Percentiles rank a stretch among this genome's conserved stretches.
These are phyloP conservation scores for Scaptomyza tumidula DNA, from an alignment of 2,888 invertebrate genomes.

Conservation along the genomic window DNA sequence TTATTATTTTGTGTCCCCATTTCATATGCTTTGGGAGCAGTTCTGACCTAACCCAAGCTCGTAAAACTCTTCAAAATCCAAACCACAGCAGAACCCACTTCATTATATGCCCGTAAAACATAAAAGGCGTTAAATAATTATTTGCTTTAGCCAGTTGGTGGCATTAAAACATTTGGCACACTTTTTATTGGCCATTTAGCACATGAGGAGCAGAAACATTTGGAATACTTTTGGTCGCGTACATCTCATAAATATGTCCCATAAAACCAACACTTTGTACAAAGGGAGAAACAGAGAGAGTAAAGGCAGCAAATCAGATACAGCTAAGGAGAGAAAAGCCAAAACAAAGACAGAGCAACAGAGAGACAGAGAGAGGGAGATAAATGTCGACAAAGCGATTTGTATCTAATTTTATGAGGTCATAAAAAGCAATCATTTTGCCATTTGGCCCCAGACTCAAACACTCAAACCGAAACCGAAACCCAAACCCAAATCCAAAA, in stretches of 20 bases:
- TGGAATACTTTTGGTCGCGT: conserved; percentile 39
- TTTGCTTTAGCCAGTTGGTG: conserved; percentile 63
- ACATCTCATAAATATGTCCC: conserved; percentile 53
- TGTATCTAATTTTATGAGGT: conserved; percentile 83
- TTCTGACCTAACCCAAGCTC: conserved; percentile 49
- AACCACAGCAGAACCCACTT: conserved; percentile 39
- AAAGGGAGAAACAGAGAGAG: conserved; percentile 15
- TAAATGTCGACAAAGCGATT: conserved; percentile 82
- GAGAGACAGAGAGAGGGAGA: conserved; percentile 45
- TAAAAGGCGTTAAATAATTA: conserved; percentile 72
- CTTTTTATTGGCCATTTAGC: conserved; percentile 55
- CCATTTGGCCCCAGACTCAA: conserved; percentile 73
- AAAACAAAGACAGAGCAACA: conserved; percentile 5
- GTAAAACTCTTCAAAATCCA: conserved; percentile 37
- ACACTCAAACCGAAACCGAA: conserved; percentile 6
- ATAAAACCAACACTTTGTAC: conserved; percentile 50
- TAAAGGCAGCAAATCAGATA: conserved; percentile 41
- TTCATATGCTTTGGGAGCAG: conserved; percentile 10
- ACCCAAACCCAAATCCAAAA: conserved; percentile 7
- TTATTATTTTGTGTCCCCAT: neutral
- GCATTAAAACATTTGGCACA: conserved; percentile 61
- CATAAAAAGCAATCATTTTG: conserved; percentile 83
- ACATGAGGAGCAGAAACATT: conserved; percentile 23
- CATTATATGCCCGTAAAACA: conserved; percentile 56
- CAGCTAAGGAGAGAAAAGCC: conserved; percentile 12